phyloP scores from a whole-genome alignment of 2,113 vertebrate species.

The Corythaeola cristata region DNA sequence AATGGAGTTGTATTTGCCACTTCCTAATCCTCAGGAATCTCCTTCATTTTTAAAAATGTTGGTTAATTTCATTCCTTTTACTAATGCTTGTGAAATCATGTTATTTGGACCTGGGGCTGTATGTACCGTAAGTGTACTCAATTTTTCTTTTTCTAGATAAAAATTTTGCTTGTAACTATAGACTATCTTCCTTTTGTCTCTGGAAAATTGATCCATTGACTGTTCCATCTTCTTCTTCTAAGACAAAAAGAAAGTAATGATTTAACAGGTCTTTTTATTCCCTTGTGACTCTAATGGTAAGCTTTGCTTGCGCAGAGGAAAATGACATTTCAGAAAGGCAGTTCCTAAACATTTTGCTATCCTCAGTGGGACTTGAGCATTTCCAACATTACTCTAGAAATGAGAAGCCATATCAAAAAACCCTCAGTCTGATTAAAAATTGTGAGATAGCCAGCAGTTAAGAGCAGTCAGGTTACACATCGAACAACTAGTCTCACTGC shows the following conservation, averaged over 20 bases:
- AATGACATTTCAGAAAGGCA: conserved; percentile 36
- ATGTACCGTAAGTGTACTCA: not conserved
- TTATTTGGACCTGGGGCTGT: not conserved
- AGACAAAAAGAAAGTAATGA: not conserved
- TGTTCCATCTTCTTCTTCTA: not conserved
- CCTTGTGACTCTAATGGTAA: conserved; percentile 7
- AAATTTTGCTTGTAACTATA: not conserved
- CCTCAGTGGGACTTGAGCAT: not conserved
- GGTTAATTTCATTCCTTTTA: conserved; percentile 39
- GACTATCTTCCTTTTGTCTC: conserved; percentile 15
- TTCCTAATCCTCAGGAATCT: conserved; percentile 75
- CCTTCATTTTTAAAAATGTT: conserved; percentile 48
- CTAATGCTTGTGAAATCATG: conserved; percentile 1
- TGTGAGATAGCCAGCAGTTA: not conserved
- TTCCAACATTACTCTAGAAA: conserved; percentile 3
- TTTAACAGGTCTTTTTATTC: conserved; percentile 52
- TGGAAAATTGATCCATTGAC: conserved; percentile 33
- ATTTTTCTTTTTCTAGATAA: not conserved
- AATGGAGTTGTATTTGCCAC: conserved; percentile 76
- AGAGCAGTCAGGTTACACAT: not conserved
- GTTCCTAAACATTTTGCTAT: not conserved
- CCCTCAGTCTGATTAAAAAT: not conserved
- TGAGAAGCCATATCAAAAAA: conserved; percentile 5
- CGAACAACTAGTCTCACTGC: not conserved
- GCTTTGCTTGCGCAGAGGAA: conserved; percentile 24